Evolutionary conservation across 2,888 invertebrate species (phyloP), one percentile per base, ranked within the genome.

Genomic region (Flexamia atlantica): DNA sequence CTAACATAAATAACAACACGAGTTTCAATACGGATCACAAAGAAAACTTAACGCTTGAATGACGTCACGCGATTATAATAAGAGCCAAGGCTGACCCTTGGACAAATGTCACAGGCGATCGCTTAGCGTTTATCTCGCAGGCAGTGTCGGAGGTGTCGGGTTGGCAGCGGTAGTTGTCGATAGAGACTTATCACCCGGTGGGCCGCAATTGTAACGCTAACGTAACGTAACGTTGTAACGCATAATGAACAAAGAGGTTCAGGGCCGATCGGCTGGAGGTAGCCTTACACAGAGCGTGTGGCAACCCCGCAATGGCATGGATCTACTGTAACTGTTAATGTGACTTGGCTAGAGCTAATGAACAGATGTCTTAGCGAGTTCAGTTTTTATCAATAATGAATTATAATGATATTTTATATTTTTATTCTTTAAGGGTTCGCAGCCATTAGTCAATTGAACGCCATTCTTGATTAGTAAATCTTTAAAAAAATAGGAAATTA

Each of bases 21-120:
- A 36, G 36, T 4, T 36, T 36, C 36, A 7, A 36, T 9, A 36
- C 36, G 9, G 3, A 46, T 46, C 17, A 46, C 46, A 46, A 46
- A 9, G 46, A 46, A 10, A 46, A 57, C 57, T 57, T 23, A n/a
- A 23, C 14, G 12, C 50, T 57, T 25, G 23, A 14, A 64, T 64
- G 64, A 64, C 64, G 64, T 64, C 64, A 64, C 64, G 25, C 9
- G 25, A 64, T 9, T 64, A 28, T 7, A 64, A 28, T 64, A 64
- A 46, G 46, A 46, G 14, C 12, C 57, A 57, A 57, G 57, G 57
- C 57, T 57, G 57, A 57, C 57, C 57, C 46, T 12, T 17, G 64
- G 5, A 64, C 28, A 64, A 64, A 64, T 64, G 64, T 64, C 28
- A 64, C 64, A 28, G 5, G 23, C 57, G 12, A 23, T 57, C 7